These are phyloP conservation scores for Urosaurus nigricauda DNA, from an alignment of 2,797 vertebrate genomes.

Conservation along the genomic window DNA sequence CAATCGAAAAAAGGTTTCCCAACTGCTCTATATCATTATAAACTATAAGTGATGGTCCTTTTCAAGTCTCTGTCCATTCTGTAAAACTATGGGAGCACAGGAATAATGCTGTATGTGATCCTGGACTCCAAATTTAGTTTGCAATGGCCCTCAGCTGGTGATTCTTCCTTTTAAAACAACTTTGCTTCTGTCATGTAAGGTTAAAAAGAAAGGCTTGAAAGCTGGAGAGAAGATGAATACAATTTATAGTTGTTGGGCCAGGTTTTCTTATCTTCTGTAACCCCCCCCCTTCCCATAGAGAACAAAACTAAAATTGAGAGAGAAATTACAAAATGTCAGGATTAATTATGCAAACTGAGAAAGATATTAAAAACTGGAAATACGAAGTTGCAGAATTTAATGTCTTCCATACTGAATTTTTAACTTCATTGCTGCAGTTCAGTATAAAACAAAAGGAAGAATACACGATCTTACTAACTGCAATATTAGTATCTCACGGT, in stretches of 20 bases:
- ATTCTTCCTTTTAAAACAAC: not conserved
- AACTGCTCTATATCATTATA: not conserved
- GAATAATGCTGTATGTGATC: not conserved
- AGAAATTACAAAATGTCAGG: not conserved
- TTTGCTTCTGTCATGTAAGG: not conserved
- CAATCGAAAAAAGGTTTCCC: not conserved
- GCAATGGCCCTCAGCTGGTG: not conserved
- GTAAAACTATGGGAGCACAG: not conserved
- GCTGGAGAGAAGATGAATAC: not conserved
- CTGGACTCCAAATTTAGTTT: not conserved
- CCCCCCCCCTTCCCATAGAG: not conserved
- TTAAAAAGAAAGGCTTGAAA: not conserved
- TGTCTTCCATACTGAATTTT: not conserved
- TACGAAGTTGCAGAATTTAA: not conserved
- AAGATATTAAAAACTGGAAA: not conserved
- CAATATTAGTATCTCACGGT: not conserved
- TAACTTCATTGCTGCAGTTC: not conserved
- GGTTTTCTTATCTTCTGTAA: not conserved
- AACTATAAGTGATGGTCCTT: not conserved
- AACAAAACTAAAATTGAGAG: not conserved
- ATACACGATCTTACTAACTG: not conserved
- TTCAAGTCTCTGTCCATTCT: not conserved
- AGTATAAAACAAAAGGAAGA: no score
- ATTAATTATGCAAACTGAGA: not conserved
- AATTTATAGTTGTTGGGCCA: not conserved